These are phyloP conservation scores for Tenodera sinensis DNA, from an alignment of 2,888 invertebrate genomes.

Conservation along the genomic window DNA sequence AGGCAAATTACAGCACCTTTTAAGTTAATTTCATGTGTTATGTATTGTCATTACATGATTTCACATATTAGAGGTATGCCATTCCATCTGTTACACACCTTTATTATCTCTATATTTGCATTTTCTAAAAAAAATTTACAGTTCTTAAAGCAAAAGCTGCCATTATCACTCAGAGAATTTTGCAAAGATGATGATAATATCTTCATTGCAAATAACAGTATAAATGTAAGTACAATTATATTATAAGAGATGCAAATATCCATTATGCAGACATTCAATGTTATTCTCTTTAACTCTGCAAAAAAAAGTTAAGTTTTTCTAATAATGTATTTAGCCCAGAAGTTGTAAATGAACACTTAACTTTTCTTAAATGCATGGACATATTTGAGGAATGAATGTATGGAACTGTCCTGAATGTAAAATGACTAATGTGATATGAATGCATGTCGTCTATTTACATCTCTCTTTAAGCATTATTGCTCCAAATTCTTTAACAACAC, in stretches of 20 bases:
- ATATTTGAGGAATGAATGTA: too few relatives aligned
- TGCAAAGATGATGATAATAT: background rate
- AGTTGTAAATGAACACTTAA: background rate
- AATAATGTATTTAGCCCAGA: too few relatives aligned
- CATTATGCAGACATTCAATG: background rate
- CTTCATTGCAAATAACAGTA: background rate
- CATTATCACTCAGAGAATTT: background rate
- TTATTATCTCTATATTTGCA: background rate
- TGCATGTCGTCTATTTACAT: background rate
- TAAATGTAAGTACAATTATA: background rate
- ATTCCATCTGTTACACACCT: background rate
- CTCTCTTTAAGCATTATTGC: background rate
- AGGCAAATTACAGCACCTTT: background rate
- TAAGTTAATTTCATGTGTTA: background rate
- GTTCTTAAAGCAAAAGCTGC: slow-evolving; percentile 11
- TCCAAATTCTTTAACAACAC: background rate
- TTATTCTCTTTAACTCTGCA: background rate
- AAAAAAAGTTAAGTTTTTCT: too few relatives aligned
- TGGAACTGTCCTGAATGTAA: background rate
- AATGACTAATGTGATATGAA: background rate
- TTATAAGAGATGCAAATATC: background rate
- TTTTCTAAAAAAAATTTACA: background rate
- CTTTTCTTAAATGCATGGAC: background rate
- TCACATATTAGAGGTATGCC: background rate
- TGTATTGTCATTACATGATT: slow-evolving; percentile 9